phyloP scores from a whole-genome alignment of 2,113 vertebrate genomes.

The Lanius collurio region DNA sequence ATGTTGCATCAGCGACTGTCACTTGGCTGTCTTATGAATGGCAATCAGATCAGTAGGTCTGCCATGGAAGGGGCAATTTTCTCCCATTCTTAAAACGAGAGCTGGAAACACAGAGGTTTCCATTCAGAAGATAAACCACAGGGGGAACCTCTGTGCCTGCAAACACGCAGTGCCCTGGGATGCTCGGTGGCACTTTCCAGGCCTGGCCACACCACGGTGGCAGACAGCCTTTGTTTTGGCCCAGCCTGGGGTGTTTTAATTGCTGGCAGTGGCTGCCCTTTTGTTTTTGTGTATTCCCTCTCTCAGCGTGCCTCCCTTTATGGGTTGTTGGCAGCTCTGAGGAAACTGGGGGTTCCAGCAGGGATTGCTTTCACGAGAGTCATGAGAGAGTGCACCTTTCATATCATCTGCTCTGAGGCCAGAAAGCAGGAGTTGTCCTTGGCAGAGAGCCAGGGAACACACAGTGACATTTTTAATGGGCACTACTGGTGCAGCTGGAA shows the following conservation, averaged over 20 bases:
- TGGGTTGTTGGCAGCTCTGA: slow-evolving; percentile 2
- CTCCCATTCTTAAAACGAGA: background rate
- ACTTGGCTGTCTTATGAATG: background rate
- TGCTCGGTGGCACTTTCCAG: background rate
- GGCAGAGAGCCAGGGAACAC: slow-evolving; percentile 12
- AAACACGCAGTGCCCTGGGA: background rate
- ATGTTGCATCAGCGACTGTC: background rate
- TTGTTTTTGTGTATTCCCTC: slow-evolving; percentile 23
- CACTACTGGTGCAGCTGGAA: slow-evolving; percentile 44
- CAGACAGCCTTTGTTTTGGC: background rate
- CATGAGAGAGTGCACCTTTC: slow-evolving; percentile 58
- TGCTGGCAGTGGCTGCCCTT: slow-evolving; percentile 35
- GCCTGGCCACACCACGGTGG: background rate
- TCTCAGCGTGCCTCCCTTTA: slow-evolving; percentile 52
- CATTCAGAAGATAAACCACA: background rate
- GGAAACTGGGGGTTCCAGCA: background rate
- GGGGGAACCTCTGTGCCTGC: background rate
- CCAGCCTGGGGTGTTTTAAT: slow-evolving; percentile 40
- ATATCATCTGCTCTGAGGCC: slow-evolving; percentile 46
- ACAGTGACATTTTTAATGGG: slow-evolving; percentile 38
- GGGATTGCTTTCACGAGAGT: slow-evolving; percentile 35
- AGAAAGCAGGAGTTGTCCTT: slow-evolving; percentile 41
- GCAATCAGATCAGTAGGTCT: background rate
- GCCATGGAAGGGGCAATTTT: background rate
- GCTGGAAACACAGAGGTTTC: background rate